These are phyloP conservation scores for Bellardia bayeri DNA, from an alignment of 2,888 invertebrate species.

Conservation along the genomic window DNA sequence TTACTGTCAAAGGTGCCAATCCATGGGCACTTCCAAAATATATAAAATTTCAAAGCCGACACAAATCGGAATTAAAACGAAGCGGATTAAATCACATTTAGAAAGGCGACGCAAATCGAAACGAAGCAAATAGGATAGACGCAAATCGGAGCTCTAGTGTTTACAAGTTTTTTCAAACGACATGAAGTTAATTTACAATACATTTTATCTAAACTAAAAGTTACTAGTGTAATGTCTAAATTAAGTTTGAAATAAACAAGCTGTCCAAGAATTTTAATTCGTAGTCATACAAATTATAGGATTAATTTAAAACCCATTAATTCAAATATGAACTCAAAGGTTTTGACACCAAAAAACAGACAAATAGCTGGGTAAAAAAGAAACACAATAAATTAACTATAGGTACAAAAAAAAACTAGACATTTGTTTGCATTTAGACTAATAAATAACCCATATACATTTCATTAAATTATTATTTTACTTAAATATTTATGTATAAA, in stretches of 20 bases:
- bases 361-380: neutral
- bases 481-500: constrained; percentile 57
- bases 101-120: too few relatives aligned
- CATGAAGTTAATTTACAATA: too few relatives aligned
- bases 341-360: constrained; percentile 12
- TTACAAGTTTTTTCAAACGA: too few relatives aligned
- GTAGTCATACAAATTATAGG: neutral
- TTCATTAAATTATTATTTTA: constrained; percentile 36
- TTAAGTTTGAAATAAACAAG: neutral
- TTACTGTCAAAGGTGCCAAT: too few relatives aligned
- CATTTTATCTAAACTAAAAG: too few relatives aligned
- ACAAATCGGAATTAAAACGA: too few relatives aligned
- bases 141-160: too few relatives aligned
- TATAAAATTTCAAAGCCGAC: too few relatives aligned
- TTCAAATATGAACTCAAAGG: constrained; percentile 27
- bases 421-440: neutral
- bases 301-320: constrained; percentile 48
- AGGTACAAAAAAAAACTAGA: neutral
- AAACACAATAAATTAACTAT: too few relatives aligned
- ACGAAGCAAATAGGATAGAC: too few relatives aligned
- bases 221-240: neutral
- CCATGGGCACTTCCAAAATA: too few relatives aligned
- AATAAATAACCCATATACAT: constrained; percentile 14
- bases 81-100: too few relatives aligned
- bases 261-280: neutral